Evolutionary conservation across 2,888 invertebrate species (phyloP), one percentile per base, ranked within the genome.

Genomic region (Noctua janthina): DNA sequence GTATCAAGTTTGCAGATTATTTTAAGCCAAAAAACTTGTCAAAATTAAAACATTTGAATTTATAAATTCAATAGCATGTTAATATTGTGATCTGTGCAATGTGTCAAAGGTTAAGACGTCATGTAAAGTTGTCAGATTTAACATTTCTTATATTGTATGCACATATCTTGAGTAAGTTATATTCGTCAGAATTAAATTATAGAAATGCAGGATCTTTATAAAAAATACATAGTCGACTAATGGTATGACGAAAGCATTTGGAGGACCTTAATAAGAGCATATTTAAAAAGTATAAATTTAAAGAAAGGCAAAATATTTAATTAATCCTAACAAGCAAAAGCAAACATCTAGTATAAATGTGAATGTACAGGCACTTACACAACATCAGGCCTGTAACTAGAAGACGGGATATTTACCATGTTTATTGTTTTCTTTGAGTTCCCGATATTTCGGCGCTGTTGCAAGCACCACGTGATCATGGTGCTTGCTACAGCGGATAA

Each of bases 41-140:
- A 68, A 68, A 49, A 80, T 81, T 1, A 74, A 64, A 10, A 67
- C 35, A 62, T 59, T 7, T 29, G 46, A 67, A 62, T 85, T 62
- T 43, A 76, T 23, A 69, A 69, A 67, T 69, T 59, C 54, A 59
- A 77, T 29, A 13, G 62, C 46, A 76, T 76, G 54, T 68, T 59
- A 81, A 89, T 79, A 66, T 77, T 69, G 17, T 59, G 23, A 51
- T 43, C 23, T 64, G 15, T 83, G 46, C 59, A 35, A 39, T 56
- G n/a, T 76, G 75, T 70, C 76, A 88, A 75, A 88, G 82, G 82
- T 85, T 75, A 84, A 68, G 5, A 46, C 67, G 84, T 54, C 68
- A 56, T 79, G 46, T 49, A 54, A 81, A 56, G 10, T 56, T 54
- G 8, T 23, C 39, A 56, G 35, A 62, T 46, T 11, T 56, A 23